These are phyloP conservation scores for Pharmacophagus antenor DNA, from an alignment of 2,888 invertebrate genomes.

Conservation along the genomic window DNA sequence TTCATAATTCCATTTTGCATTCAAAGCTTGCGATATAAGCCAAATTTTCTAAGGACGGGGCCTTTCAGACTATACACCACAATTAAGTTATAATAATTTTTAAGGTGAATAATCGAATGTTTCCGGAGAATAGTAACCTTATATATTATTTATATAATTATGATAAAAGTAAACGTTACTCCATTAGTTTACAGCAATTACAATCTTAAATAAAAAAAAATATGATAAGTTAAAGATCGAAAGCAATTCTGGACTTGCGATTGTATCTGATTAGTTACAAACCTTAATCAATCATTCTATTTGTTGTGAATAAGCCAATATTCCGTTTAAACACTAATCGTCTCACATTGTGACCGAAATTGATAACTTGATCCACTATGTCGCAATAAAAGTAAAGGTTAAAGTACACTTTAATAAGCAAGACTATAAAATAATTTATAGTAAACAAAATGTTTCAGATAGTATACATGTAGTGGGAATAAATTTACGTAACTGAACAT, in stretches of 20 bases:
- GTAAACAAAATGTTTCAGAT: background rate
- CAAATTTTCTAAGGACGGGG: too few relatives aligned
- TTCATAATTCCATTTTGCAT: too few relatives aligned
- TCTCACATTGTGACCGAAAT: background rate
- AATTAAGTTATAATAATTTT: too few relatives aligned
- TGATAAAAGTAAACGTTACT: too few relatives aligned
- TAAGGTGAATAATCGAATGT: too few relatives aligned
- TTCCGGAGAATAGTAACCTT: too few relatives aligned
- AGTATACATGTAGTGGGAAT: background rate
- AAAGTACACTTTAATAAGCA: conserved; percentile 3
- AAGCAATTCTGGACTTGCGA: background rate
- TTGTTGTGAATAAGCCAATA: background rate
- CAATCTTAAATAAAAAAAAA: background rate
- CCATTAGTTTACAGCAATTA: too few relatives aligned
- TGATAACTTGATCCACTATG: conserved; percentile 1
- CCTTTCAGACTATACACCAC: too few relatives aligned
- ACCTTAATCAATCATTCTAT: background rate
- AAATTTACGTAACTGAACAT: background rate
- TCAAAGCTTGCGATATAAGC: too few relatives aligned
- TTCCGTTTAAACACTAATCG: background rate
- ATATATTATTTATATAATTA: too few relatives aligned
- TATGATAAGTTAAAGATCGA: background rate
- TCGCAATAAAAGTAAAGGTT: background rate
- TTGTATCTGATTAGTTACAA: background rate
- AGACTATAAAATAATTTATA: background rate